Conservation (phyloP, 2,888 invertebrate genomes). For the Thyatira batis region DNA sequence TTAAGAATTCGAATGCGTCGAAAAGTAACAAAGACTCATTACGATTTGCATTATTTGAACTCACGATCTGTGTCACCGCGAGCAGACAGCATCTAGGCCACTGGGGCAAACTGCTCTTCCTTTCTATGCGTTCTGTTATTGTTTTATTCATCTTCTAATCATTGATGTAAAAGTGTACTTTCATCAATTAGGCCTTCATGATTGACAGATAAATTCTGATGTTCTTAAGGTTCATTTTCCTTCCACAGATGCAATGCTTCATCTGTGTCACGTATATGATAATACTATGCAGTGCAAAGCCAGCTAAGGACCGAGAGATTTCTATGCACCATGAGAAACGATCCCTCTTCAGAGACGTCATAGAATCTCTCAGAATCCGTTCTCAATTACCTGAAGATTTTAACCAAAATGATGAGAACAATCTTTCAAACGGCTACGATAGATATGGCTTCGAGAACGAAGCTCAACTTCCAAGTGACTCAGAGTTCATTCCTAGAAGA, state of each 20-base stretch:
- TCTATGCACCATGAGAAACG: slow-evolving; percentile 49
- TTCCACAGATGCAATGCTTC: slow-evolving; percentile 73
- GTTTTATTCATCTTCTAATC: background rate
- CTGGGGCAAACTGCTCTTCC: slow-evolving; percentile 15
- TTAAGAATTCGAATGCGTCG: slow-evolving; percentile 1
- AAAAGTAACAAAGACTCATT: slow-evolving; percentile 1
- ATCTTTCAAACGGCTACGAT: slow-evolving; percentile 56
- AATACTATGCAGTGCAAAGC: slow-evolving; percentile 60
- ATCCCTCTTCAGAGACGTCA: slow-evolving; percentile 70
- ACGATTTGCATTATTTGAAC: background rate
- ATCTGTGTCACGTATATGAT: slow-evolving; percentile 72
- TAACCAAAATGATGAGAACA: slow-evolving; percentile 63
- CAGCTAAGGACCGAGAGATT: slow-evolving; percentile 44
- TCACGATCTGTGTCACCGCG: slow-evolving; percentile 9
- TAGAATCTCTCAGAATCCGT: slow-evolving; percentile 65
- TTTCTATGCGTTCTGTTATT: background rate
- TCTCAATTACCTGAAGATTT: slow-evolving; percentile 61
- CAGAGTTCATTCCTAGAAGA: slow-evolving; percentile 65
- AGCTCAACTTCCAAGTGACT: slow-evolving; percentile 56
- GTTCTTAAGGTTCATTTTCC: slow-evolving; percentile 12
- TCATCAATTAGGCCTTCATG: background rate
- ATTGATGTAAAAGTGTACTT: background rate
- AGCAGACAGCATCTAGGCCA: slow-evolving; percentile 15
- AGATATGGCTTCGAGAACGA: slow-evolving; percentile 59
- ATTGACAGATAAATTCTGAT: background rate